Base-by-base conservation (phyloP, 2,888 invertebrate species). In the Nephrotoma guestfalica region DNA sequence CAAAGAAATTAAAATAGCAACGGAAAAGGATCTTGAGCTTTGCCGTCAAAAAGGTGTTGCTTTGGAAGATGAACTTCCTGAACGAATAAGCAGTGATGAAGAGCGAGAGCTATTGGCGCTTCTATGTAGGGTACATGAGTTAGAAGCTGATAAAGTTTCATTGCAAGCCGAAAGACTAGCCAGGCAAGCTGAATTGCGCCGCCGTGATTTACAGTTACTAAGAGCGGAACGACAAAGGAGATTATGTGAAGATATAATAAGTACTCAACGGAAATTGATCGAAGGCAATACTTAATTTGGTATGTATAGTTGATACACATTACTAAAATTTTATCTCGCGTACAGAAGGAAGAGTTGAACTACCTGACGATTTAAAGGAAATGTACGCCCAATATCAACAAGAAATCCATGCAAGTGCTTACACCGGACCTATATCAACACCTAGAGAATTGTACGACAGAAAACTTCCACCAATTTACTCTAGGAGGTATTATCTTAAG, bases 111-210 rank as follows among this genome's bases (percentile, higher is more conserved):
- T 98, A 87, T 87, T 89, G 41, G 95, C 96, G 40, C 92, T 99
- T 86, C 95, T 99, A 90, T 96, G 97, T 89, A 94, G 97, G 88
- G 97, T 98, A 57, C 98, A 98, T 90, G 97, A 98, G 91, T 93
- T 98, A 87, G 98, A 98, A 92, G 97, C 98, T 0, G 97, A 98
- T 91, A 98, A 97, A 92, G 94, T 97, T 92, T 97, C 98, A 89
- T 93, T 98, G 89, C 97, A 97, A 91, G 97, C 97, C 2, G 96
- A 97, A 90, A 93, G 97, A 47, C 93, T 98, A 87, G 95, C 97
- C 85, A 93, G 97, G 41, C 96, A 97, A 89, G 97, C 97, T 89
- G 97, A 98, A 90, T 93, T 98, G 87, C 93, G 97, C 83, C 93
- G 97, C 87, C 93, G 97, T 85, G 97, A 98, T 90, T 93, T 97